Percentiles rank a stretch among this genome's conserved stretches.
phyloP scores from a whole-genome alignment of 2,797 vertebrate species.

The Anguilla marmorata region DNA sequence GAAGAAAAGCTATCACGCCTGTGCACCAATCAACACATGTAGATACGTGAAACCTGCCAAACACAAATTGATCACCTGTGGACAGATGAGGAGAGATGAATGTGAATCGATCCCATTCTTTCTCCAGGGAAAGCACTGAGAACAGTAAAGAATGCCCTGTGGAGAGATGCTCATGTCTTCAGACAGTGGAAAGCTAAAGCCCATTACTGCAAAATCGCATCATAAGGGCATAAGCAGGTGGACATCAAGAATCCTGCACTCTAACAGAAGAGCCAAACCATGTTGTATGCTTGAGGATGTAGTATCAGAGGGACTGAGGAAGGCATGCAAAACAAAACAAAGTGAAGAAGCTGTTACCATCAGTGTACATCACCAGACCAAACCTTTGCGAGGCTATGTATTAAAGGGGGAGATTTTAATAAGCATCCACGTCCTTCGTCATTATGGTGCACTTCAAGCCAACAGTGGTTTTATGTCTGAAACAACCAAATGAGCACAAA shows the following conservation, averaged over 20 bases:
- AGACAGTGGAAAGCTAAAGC: background rate
- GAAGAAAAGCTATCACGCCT: background rate
- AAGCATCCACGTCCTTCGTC: background rate
- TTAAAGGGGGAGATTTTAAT: background rate
- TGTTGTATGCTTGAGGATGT: background rate
- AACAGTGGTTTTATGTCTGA: background rate
- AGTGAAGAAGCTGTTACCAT: background rate
- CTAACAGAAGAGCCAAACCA: background rate
- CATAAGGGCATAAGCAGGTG: background rate
- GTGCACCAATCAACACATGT: background rate
- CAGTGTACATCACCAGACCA: background rate
- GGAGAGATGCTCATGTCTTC: background rate
- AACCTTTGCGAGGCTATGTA: background rate
- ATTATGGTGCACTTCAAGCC: background rate
- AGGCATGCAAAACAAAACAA: background rate
- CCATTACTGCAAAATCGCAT: background rate
- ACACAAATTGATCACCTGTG: background rate
- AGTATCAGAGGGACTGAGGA: background rate
- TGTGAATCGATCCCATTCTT: background rate
- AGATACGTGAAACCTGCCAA: conserved; percentile 4
- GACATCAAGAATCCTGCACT: background rate
- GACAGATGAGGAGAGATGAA: background rate
- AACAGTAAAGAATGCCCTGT: background rate
- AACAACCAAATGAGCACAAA: background rate
- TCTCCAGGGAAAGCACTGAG: no score